Conservation (phyloP, 2,888 invertebrate species). For the Agonopterix arenella region DNA sequence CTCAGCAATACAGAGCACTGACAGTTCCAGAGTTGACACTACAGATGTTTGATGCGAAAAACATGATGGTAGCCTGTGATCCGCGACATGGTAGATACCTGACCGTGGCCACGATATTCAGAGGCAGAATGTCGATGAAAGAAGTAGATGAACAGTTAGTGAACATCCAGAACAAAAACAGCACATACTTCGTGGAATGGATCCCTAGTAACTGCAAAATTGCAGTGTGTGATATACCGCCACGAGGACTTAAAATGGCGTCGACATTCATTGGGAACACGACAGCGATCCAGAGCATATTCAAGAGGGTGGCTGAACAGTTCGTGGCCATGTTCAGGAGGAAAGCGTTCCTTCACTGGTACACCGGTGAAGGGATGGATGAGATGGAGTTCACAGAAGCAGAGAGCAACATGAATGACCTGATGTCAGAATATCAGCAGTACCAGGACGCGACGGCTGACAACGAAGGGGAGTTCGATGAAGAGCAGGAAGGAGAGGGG, state of each 20-base stretch:
- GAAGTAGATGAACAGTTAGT: conserved; percentile 90
- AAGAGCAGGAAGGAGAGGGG: conserved; percentile 17
- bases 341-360: conserved; percentile 98
- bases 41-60: conserved; percentile 81
- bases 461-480: conserved; percentile 67
- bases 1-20: conserved; percentile 92
- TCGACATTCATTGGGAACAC: conserved; percentile 93
- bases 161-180: conserved; percentile 87
- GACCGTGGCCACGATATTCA: conserved; percentile 92
- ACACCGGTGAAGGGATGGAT: conserved; percentile 95
- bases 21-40: conserved; percentile 92
- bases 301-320: conserved; percentile 90
- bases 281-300: conserved; percentile 90
- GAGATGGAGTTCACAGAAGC: conserved; percentile 96
- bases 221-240: conserved; percentile 89
- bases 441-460: conserved; percentile 81
- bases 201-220: conserved; percentile 88
- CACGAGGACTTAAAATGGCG: conserved; percentile 86
- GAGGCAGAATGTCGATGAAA: conserved; percentile 95
- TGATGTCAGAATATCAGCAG: conserved; percentile 86
- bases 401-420: conserved; percentile 88
- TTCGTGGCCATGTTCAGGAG: conserved; percentile 96
- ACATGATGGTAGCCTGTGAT: conserved; percentile 94
- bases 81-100: conserved; percentile 93
- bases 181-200: conserved; percentile 88